Base-by-base conservation (phyloP, 2,113 vertebrate genomes). In the Microcebus jonahi region DNA sequence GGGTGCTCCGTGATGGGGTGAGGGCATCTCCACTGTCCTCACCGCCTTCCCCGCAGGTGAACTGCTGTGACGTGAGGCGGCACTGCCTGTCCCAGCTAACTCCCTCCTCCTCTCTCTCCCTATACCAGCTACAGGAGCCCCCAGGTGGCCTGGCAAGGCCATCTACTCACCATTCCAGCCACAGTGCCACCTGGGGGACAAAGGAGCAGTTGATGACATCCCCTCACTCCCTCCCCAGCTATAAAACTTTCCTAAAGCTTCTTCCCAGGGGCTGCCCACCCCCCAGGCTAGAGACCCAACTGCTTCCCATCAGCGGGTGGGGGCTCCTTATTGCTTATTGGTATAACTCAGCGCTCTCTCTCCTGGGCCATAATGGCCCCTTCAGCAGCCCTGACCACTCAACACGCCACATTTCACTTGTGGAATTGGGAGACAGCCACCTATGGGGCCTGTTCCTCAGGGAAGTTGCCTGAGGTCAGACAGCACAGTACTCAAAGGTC, bases 101-200 rank as follows among this genome's bases (percentile, higher is more conserved):
- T 23, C 15, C 25, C 14, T 1, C 81, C 27, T 20, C 18, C 13
- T 23, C 18, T 6, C 8, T 6, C 25, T 1, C 21, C 36, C 42
- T 21, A 8, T 15, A 61, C 57, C 9, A 63, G 6, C 3, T 3
- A 21, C 8, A 77, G 67, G 20, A 21, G 23, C 31, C 29, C 23
- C 68, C 11, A 14, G 14, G 34, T 2, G 17, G 55, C 34, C 36
- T 67, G 36, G 65, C n/a, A 71, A 21, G 48, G 39, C 53, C 82
- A 68, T 34, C 3, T 45, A 92, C 98, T 98, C 96, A 99, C 99
- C 98, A 98, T 90, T 89, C 98, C 98, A 25, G 97, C 99, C 75
- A 99, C 68, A 50, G 97, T 96, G 6, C 99, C 99, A 92, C 99
- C 99, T 99, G 97, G 63, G 97, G 50, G 96, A 79, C 59, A 96